phyloP scores from a whole-genome alignment of 2,797 vertebrate species.

The Anolis apletophallus region DNA sequence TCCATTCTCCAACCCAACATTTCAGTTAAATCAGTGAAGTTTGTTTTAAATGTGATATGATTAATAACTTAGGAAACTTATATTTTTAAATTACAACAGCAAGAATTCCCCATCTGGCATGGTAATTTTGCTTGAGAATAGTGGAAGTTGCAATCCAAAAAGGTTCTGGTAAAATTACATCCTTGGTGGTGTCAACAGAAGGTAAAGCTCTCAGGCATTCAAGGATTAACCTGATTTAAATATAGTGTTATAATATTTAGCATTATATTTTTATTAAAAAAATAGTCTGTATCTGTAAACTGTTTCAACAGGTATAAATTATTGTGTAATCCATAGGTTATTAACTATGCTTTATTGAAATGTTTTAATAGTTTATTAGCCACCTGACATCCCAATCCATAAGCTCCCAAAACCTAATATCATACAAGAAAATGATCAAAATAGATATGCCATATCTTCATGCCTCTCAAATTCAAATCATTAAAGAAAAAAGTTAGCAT shows the following conservation, averaged over 20 bases:
- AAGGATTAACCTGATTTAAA: background rate
- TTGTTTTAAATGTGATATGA: background rate
- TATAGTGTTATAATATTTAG: background rate
- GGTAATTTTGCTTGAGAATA: too few species aligned
- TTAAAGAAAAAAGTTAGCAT: background rate
- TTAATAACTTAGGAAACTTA: too few species aligned
- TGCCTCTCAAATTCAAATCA: background rate
- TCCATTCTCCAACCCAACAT: too few species aligned
- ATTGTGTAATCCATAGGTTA: background rate
- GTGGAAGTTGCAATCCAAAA: too few species aligned
- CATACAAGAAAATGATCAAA: background rate
- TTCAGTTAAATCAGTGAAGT: background rate
- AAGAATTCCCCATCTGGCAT: too few species aligned
- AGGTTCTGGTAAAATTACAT: background rate
- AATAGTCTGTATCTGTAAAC: background rate
- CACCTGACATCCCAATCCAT: too few species aligned
- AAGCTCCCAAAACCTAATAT: background rate
- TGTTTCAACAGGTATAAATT: too few species aligned
- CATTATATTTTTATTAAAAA: background rate
- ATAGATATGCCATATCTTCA: background rate
- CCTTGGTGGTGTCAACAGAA: background rate
- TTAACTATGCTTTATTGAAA: background rate
- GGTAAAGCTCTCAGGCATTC: background rate
- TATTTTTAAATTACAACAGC: too few species aligned
- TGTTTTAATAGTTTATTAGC: background rate